Evolutionary conservation across 2,888 invertebrate genomes (phyloP), one percentile per base, ranked within the genome.

Genomic region (Heteropelma amictum): DNA sequence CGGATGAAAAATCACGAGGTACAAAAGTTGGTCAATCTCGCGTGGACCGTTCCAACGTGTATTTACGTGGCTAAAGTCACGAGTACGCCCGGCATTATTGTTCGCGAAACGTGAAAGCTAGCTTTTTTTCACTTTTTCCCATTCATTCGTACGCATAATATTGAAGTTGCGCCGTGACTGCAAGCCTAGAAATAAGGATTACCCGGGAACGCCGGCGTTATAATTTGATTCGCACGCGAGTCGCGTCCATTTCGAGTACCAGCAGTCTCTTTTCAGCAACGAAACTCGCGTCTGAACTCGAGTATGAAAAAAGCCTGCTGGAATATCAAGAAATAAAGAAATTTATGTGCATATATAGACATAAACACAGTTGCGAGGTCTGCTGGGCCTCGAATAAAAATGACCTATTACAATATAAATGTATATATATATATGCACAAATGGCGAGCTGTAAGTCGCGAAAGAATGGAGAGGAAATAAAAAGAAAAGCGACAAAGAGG

Each of bases 191-290:
- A n/a, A 58, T 51, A 40, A 21, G 49, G 21, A 54, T 47, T 63
- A 64, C 56, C 71, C 72, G 58, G 64, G n/a, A n/a, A n/a, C n/a
- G n/a, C n/a, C n/a, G n/a, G n/a, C n/a, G n/a, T n/a, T n/a, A 65
- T 72, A 72, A 64, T 72, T 71, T 71, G 47, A 71, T 64, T 64
- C 64, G 51, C n/a, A n/a, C 42, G 54, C 45, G 42, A 47, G 35
- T 33, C 47, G 60, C 54, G 63, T 28, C 12, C 42, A 33, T 14
- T 21, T 12, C 45, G 21, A 42, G 42, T 21, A 65, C 14, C 54
- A 38, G 30, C 54, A 49, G 63, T 47, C 38, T 26, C 51, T 49
- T 64, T 58, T 58, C 65, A 42, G 51, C 33, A 45, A 53, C 40
- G 51, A 35, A 58, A 60, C 35, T 53, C 72, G 17, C 33, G 19